These are phyloP conservation scores for Morelia viridis DNA, from an alignment of 2,797 vertebrate genomes.

Conservation along the genomic window DNA sequence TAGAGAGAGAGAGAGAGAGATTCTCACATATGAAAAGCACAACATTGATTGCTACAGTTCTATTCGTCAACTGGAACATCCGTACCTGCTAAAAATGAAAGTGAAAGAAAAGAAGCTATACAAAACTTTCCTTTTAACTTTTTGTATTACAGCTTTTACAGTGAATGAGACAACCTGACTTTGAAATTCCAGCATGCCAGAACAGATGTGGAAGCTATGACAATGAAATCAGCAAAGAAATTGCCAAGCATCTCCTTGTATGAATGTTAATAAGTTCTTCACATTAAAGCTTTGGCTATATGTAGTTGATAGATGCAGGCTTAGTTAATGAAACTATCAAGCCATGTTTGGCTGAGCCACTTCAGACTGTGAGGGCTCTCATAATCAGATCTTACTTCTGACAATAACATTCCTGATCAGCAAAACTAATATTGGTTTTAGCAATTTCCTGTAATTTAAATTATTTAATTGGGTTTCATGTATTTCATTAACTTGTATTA, in stretches of 20 bases:
- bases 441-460: not conserved
- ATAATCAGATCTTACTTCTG: not conserved
- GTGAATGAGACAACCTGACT: not conserved
- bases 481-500: not conserved
- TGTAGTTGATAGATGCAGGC: not conserved
- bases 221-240: not conserved
- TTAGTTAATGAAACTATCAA: not conserved
- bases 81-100: not conserved
- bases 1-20: no score
- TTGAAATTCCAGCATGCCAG: not conserved
- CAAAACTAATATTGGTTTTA: not conserved
- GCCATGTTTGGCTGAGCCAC: not conserved
- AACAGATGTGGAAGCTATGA: not conserved
- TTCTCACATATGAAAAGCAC: not conserved
- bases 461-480: not conserved
- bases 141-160: not conserved
- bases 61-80: not conserved
- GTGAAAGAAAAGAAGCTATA: not conserved
- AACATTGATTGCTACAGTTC: not conserved
- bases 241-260: not conserved
- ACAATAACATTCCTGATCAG: not conserved
- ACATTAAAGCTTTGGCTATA: not conserved
- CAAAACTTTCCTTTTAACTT: not conserved
- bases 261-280: no score
- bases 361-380: not conserved